Evolutionary conservation across 30 jellyfish, hydroid and myxozoan species (phyloP).

Genomic region (Catostylus mosaicus): DNA sequence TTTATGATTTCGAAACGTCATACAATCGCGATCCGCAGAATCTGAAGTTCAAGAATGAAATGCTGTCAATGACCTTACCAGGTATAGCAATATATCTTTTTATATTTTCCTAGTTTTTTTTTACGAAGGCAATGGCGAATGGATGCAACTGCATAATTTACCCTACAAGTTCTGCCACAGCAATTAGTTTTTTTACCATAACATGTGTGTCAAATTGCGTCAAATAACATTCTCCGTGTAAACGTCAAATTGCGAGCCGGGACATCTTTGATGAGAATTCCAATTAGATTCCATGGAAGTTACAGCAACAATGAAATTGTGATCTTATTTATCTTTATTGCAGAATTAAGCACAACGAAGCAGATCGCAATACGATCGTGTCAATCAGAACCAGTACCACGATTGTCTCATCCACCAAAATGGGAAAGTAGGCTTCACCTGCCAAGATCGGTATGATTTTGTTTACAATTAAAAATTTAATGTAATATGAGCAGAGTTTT

Average conservation of each 20-base stretch:
- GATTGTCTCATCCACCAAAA: slow-evolving; percentile 22
- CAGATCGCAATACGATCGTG: slow-evolving; percentile 45
- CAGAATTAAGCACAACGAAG: slow-evolving; percentile 42
- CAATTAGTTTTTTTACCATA: too few species aligned
- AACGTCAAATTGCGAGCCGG: too few species aligned
- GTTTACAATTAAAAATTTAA: not conserved
- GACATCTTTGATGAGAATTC: too few species aligned
- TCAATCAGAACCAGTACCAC: slow-evolving; percentile 40
- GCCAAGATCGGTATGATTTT: slow-evolving; percentile 30
- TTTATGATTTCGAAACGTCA: slow-evolving; percentile 29
- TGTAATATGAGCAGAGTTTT: not conserved
- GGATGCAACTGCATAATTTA: too few species aligned
- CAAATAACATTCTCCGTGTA: too few species aligned
- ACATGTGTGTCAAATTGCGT: too few species aligned
- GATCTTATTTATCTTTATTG: not conserved
- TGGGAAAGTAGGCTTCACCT: slow-evolving; percentile 27
- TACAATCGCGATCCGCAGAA: slow-evolving; percentile 18
- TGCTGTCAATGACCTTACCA: slow-evolving; percentile 35
- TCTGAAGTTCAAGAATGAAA: slow-evolving; percentile 5
- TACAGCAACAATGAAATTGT: too few species aligned
- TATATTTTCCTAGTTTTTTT: not conserved
- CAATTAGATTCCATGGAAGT: too few species aligned
- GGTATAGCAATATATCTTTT: slow-evolving; percentile 2
- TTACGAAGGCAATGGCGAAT: too few species aligned
- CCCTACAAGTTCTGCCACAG: too few species aligned